Conservation (phyloP, 1,140 invertebrate genomes). For the Papilio aristodemus region DNA sequence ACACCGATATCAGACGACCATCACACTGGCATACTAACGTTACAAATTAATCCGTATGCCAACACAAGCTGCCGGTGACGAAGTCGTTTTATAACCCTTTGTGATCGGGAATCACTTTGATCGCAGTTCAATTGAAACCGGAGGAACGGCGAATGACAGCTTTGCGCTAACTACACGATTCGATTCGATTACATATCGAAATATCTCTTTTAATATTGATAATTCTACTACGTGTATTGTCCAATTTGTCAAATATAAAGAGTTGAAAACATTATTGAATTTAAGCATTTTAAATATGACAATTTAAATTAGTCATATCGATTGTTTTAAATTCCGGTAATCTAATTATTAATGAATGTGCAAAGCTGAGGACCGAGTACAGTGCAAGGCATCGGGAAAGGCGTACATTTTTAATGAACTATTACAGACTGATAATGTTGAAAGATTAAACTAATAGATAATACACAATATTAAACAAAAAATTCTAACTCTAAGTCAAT, state of each 20-base stretch:
- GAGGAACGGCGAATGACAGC: slow-evolving; percentile 41
- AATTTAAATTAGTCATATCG: too few relatives aligned
- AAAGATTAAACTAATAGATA: not conserved
- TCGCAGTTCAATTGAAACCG: slow-evolving; percentile 53
- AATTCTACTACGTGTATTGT: not conserved
- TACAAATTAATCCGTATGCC: slow-evolving; percentile 52
- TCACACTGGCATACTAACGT: slow-evolving; percentile 31
- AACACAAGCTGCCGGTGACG: slow-evolving; percentile 47
- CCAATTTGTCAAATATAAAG: not conserved
- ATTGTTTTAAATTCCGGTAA: too few relatives aligned
- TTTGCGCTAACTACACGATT: not conserved
- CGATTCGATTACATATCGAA: not conserved
- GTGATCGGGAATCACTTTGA: slow-evolving; percentile 65
- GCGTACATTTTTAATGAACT: not conserved
- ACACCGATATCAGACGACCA: slow-evolving; percentile 14
- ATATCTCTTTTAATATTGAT: not conserved
- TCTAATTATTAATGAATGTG: too few relatives aligned
- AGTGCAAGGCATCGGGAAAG: not conserved
- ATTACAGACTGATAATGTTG: not conserved
- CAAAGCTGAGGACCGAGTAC: too few relatives aligned
- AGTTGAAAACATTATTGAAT: not conserved
- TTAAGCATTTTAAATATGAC: not conserved
- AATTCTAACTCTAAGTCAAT: not conserved
- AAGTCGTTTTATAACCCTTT: slow-evolving; percentile 63
- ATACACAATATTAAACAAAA: not conserved